Evolutionary conservation across 2,113 vertebrate genomes (phyloP).

Genomic region (Ptilonorhynchus violaceus): DNA sequence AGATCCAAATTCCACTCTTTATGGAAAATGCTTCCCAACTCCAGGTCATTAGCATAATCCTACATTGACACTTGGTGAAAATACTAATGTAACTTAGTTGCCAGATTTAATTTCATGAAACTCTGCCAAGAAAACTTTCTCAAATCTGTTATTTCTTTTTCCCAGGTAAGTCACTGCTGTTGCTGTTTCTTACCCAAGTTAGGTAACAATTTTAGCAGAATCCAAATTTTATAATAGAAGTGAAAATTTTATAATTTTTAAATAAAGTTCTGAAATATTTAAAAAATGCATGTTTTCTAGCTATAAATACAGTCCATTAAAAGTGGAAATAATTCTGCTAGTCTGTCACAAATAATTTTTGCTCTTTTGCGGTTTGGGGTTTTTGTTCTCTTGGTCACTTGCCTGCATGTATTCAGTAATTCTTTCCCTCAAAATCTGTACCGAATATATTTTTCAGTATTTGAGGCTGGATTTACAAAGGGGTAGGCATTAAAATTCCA

Average conservation of each 20-base stretch:
- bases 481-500: neutral
- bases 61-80: neutral
- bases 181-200: neutral
- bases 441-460: neutral
- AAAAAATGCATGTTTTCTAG: neutral
- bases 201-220: neutral
- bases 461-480: neutral
- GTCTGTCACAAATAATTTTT: neutral
- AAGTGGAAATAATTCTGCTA: neutral
- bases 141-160: neutral
- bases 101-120: neutral
- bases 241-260: neutral
- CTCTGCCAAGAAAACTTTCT: neutral
- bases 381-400: neutral
- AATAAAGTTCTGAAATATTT: neutral
- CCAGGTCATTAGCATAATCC: neutral
- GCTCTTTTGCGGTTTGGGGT: neutral
- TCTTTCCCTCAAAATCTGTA: neutral
- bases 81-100: neutral
- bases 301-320: neutral
- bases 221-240: neutral
- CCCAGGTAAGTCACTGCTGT: neutral
- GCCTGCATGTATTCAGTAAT: neutral
- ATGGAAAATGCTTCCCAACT: neutral
- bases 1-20: neutral